Base-by-base conservation (phyloP, 2,113 vertebrate genomes). In the Passer montanus region DNA sequence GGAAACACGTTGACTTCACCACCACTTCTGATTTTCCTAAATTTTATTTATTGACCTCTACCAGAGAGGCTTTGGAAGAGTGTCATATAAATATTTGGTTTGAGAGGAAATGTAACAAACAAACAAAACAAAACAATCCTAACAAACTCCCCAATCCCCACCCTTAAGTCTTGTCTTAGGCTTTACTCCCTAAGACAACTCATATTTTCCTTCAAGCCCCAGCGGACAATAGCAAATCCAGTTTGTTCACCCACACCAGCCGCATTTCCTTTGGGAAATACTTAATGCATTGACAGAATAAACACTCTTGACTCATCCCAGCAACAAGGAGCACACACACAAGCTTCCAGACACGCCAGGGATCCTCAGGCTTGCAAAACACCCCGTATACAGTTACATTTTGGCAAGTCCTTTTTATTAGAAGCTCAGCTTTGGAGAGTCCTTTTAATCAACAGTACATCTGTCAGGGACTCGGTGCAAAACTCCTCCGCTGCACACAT, bases 181-280 rank as follows among this genome's bases (percentile, higher is more conserved):
- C 50, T 33, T 82, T 62, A 8, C 22, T 44, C 33, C 74, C 46
- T 14, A 20, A 31, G 69, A 53, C 1, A 18, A 67, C 30, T 91
- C 87, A 77, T 30, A 41, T 63, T 88, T 85, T 76, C 93, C 82
- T 37, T 55, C 89, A 35, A 55, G 87, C 75, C 84, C 35, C 22
- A 50, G 74, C 84, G 82, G 27, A 60, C 13, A 76, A 12, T 11
- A 58, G 55, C 63, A 77, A 76, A 83, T 55, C n/a, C 91, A 44
- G 44, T 18, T 59, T 35, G 19, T 37, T 91, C 62, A 72, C 39
- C 92, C 82, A 55, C 18, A 1, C 15, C 10, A 37, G 39, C 74
- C 69, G 67, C 49, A 8, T 50, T 87, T 91, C 93, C 91, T 80
- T 41, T 53, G 90, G 92, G 86, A 90, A 93, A 92, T 5, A 26